Percentiles rank a stretch among this genome's conserved stretches.
These are phyloP conservation scores for Patella vulgata DNA, from an alignment of 1,140 invertebrate species.

Conservation along the genomic window DNA sequence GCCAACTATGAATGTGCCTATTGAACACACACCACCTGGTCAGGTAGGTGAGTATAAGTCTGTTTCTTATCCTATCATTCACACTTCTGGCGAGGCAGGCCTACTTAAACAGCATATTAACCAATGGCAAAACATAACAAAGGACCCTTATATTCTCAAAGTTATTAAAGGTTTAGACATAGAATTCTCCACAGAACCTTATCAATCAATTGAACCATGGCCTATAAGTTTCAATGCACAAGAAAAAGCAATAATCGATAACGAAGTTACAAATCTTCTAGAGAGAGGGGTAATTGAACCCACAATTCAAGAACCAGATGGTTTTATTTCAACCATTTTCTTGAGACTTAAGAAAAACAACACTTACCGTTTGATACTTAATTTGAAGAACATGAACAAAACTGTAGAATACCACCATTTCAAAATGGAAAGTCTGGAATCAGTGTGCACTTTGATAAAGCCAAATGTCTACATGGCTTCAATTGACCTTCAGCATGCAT, in stretches of 20 bases:
- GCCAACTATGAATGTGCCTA: too few relatives aligned
- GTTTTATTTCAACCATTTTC: constrained; percentile 41
- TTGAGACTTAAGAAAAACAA: constrained; percentile 33
- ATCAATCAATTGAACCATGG: neutral
- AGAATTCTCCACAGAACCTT: constrained; percentile 8
- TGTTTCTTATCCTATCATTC: too few relatives aligned
- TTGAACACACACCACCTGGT: too few relatives aligned
- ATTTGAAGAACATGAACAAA: constrained; percentile 30
- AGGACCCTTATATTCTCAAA: constrained; percentile 15
- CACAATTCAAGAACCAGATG: constrained; percentile 2
- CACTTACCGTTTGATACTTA: constrained; percentile 28
- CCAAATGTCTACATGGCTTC: constrained; percentile 24
- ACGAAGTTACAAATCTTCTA: constrained; percentile 10
- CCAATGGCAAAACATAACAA: constrained; percentile 15
- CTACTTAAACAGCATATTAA: too few relatives aligned
- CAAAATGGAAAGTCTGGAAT: constrained; percentile 29
- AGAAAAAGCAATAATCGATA: constrained; percentile 2
- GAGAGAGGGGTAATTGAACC: constrained; percentile 18
- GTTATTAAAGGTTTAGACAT: constrained; percentile 13
- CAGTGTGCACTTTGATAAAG: constrained; percentile 14
- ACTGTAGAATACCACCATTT: constrained; percentile 28
- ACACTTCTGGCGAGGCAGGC: too few relatives aligned
- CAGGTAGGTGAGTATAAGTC: too few relatives aligned
- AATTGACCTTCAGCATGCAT: constrained; percentile 31
- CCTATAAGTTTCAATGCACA: constrained; percentile 4